Conservation (phyloP, 2,888 invertebrate genomes). For the Patella depressa region DNA sequence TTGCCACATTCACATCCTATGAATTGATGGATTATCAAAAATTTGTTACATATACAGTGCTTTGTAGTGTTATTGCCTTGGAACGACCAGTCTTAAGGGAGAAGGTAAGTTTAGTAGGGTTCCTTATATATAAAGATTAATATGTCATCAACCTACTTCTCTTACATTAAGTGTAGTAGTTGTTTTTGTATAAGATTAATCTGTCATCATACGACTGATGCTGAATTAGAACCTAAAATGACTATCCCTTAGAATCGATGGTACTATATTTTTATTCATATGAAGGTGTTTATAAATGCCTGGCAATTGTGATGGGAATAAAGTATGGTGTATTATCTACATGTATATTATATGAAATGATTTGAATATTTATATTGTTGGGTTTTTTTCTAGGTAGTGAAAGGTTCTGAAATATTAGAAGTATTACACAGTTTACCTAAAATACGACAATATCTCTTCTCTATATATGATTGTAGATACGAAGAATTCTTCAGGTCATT, state of each 20-base stretch:
- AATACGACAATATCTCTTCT: constrained; percentile 81
- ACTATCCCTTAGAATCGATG: too few species aligned
- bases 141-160: too few species aligned
- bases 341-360: background rate
- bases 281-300: too few species aligned
- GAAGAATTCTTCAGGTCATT: constrained; percentile 90
- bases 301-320: too few species aligned
- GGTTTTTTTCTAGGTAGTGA: constrained; percentile 74
- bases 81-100: constrained; percentile 85
- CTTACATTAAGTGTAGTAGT: too few species aligned
- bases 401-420: constrained; percentile 86
- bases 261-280: too few species aligned
- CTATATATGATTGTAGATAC: constrained; percentile 92
- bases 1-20: constrained; percentile 99
- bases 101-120: constrained; percentile 74
- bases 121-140: too few species aligned
- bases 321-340: background rate
- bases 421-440: constrained; percentile 81
- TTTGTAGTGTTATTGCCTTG: constrained; percentile 85
- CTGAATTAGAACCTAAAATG: too few species aligned
- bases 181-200: too few species aligned
- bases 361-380: background rate
- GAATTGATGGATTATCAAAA: constrained; percentile 98
- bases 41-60: constrained; percentile 84
- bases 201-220: too few species aligned